A percentile compares a stretch with the other conserved stretches of the same genome.
phyloP scores from a whole-genome alignment of 2,797 vertebrate genomes.

The Alca torda region DNA sequence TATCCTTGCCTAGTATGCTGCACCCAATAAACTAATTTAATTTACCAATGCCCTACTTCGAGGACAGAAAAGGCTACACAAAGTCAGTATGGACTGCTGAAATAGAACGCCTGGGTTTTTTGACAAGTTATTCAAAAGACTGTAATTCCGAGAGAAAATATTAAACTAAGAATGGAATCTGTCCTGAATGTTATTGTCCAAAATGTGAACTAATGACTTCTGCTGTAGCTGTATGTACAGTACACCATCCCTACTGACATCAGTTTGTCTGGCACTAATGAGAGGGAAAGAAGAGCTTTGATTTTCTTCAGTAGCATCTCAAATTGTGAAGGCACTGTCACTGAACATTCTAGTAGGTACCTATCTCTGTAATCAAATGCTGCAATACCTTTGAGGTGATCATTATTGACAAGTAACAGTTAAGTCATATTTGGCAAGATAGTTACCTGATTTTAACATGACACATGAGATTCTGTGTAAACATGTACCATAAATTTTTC shows the following conservation, averaged over 20 bases:
- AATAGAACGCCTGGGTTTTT: not conserved
- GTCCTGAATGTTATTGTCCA: not conserved
- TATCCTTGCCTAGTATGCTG: not conserved
- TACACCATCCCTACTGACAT: not conserved
- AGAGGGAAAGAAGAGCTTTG: not conserved
- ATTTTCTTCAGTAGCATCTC: not conserved
- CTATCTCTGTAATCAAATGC: not conserved
- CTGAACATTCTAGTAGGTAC: not conserved
- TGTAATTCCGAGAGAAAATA: not conserved
- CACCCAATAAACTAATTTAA: not conserved
- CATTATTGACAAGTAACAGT: not conserved
- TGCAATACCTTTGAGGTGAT: not conserved
- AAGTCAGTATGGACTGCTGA: not conserved
- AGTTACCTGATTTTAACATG: not conserved
- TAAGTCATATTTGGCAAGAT: not conserved
- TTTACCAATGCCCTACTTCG: not conserved
- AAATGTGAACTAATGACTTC: not conserved
- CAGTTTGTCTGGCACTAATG: not conserved
- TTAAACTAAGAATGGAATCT: not conserved
- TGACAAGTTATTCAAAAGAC: not conserved
- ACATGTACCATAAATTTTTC: not conserved
- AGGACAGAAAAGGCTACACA: not conserved
- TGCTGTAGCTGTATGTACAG: not conserved
- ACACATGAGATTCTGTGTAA: not conserved
- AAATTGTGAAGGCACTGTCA: not conserved